phyloP scores from a whole-genome alignment of 2,888 invertebrate genomes.

The Clivina fossor region DNA sequence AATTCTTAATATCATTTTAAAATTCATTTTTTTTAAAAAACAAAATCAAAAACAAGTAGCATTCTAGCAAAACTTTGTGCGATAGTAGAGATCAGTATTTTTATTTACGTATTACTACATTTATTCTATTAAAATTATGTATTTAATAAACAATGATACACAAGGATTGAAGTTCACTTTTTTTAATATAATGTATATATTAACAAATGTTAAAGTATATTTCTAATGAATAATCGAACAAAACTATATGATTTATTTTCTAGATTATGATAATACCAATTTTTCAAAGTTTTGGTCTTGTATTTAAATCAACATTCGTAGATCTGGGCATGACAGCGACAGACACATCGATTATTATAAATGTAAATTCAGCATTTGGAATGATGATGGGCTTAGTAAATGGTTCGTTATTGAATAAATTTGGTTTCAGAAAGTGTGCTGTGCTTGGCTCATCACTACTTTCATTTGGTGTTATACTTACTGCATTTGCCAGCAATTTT shows the following conservation, averaged over 20 bases:
- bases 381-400: constrained; percentile 67
- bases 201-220: no score
- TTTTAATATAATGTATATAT: no score
- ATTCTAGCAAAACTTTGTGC: no score
- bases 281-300: constrained; percentile 66
- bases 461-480: constrained; percentile 61
- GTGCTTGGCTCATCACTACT: constrained; percentile 59
- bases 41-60: no score
- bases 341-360: constrained; percentile 65
- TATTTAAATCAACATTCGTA: constrained; percentile 65
- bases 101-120: no score
- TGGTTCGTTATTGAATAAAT: constrained; percentile 63
- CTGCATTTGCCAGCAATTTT: constrained; percentile 60
- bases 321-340: constrained; percentile 61
- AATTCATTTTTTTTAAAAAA: no score
- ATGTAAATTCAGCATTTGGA: constrained; percentile 67
- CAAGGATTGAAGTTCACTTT: no score
- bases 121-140: no score
- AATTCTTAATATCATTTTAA: no score
- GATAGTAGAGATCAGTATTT: no score
- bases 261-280: constrained; percentile 58
- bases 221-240: no score
- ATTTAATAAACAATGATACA: no score
- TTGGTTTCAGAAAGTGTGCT: constrained; percentile 68
- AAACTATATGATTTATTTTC: constrained; percentile 32